These are phyloP conservation scores for Castor canadensis DNA, from an alignment of 2,113 vertebrate species.

Conservation along the genomic window DNA sequence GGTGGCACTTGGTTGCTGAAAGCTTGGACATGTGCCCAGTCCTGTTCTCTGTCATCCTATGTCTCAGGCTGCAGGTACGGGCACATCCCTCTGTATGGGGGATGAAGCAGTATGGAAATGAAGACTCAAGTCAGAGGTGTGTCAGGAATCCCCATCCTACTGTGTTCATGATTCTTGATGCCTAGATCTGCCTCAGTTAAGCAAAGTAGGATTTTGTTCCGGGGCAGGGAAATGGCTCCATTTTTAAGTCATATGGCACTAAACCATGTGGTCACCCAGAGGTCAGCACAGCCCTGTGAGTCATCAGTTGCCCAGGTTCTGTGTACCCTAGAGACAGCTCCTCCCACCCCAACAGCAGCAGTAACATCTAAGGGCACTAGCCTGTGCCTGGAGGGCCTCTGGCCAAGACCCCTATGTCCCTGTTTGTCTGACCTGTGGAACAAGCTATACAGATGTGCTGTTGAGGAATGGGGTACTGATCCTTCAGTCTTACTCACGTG, in stretches of 20 bases:
- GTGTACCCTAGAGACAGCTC: neutral
- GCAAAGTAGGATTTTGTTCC: neutral
- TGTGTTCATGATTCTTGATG: neutral
- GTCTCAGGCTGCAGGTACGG: neutral
- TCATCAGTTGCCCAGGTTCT: neutral
- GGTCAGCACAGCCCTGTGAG: neutral
- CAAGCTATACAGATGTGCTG: fast-evolving
- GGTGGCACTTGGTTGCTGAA: neutral
- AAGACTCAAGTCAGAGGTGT: neutral
- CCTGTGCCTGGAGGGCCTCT: neutral
- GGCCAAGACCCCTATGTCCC: neutral
- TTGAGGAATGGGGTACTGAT: neutral
- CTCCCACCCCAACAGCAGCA: neutral
- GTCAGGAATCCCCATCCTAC: neutral
- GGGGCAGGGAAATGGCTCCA: neutral
- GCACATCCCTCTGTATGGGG: neutral
- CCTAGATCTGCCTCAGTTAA: constrained; percentile 53
- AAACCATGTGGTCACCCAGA: neutral
- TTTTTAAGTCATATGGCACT: constrained; percentile 26
- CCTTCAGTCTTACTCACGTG: neutral
- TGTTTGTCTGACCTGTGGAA: neutral
- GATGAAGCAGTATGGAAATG: neutral
- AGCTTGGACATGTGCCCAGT: neutral
- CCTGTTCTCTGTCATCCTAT: neutral
- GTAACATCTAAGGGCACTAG: neutral